Evolutionary conservation across 2,797 vertebrate genomes (phyloP), one percentile per base, ranked within the genome.

Genomic region (Cygnus olor): DNA sequence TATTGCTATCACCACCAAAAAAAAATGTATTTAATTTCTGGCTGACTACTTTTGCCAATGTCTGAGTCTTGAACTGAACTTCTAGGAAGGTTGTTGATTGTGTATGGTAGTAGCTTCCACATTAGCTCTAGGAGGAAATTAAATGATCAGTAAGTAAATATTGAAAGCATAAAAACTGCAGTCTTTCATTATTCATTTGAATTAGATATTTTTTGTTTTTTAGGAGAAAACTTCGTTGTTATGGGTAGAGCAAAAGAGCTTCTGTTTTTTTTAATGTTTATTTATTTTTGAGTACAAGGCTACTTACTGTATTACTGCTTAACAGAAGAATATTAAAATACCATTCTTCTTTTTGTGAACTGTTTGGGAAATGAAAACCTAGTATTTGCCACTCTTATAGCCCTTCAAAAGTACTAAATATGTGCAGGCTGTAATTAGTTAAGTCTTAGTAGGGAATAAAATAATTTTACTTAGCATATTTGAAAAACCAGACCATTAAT

Each of bases 71-170:
- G 91, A 89, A 82, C 47, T 70, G 77, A 77, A 74, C 77, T 96
- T 88, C 72, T 94, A 85, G 90, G 76, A 93, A 84, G 77, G 80
- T 94, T 96, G 97, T 95, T 96, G 93, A 96, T 94, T 93, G 88
- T 91, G 58, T 88, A 88, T 86, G 77, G 90, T 88, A 94, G 80
- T 87, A 93, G 92, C 81, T 93, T 96, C 85, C 92, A 93, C 93
- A 92, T 96, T 96, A 95, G 91, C 89, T 79, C 85, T 85, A 74
- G 85, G 83, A 97, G 84, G 79, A 96, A 97, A 96, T 96, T 66
- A 93, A 85, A 85, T 97, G 90, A 94, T 94, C 91, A 94, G 61
- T 95, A 95, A 92, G 91, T 85, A 93, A 95, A 92, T 90, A 92
- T 25, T 92, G 73, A 88, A 89, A 85, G 90, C 10, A 0, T 95